phyloP scores from a whole-genome alignment of 2,888 invertebrate species.

The Apoda limacodes region DNA sequence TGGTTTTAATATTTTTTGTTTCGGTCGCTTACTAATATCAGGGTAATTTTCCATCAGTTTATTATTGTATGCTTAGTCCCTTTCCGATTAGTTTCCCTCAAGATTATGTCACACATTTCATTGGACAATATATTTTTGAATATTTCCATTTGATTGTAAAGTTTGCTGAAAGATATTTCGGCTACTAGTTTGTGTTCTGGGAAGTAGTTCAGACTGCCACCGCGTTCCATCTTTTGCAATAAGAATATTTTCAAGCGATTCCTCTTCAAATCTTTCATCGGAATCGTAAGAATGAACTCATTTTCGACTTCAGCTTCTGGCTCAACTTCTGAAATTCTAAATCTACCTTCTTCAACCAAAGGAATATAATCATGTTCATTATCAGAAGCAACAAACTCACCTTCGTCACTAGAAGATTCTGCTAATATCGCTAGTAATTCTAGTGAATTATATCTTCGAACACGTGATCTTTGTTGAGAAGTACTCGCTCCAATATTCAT shows the following conservation, averaged over 20 bases:
- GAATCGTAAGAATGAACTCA: slow-evolving; percentile 11
- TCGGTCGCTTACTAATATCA: no score
- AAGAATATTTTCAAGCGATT: no score
- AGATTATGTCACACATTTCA: slow-evolving; percentile 12
- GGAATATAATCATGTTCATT: slow-evolving; percentile 11
- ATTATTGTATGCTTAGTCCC: no score
- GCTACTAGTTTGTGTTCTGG: slow-evolving; percentile 3
- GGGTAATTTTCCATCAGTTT: no score
- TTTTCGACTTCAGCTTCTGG: slow-evolving; percentile 8
- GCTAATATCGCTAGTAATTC: slow-evolving; percentile 11
- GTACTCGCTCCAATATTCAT: slow-evolving; percentile 7
- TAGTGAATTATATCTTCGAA: slow-evolving; percentile 9
- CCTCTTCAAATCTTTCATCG: slow-evolving; percentile 10
- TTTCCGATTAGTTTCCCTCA: no score
- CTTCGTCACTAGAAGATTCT: slow-evolving; percentile 12
- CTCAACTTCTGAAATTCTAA: slow-evolving; percentile 4
- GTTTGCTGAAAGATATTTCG: slow-evolving; percentile 9
- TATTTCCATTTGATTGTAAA: slow-evolving; percentile 13
- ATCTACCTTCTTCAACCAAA: slow-evolving; percentile 9
- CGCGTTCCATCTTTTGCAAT: slow-evolving; percentile 14
- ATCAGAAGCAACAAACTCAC: slow-evolving; percentile 10
- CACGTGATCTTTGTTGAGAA: slow-evolving; percentile 7
- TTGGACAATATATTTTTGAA: slow-evolving; percentile 15
- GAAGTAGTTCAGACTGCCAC: slow-evolving; percentile 9
- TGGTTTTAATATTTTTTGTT: slow-evolving; percentile 12